Evolutionary conservation across 2,888 invertebrate genomes (phyloP).

Genomic region (Sinodicranocentrus sp.): DNA sequence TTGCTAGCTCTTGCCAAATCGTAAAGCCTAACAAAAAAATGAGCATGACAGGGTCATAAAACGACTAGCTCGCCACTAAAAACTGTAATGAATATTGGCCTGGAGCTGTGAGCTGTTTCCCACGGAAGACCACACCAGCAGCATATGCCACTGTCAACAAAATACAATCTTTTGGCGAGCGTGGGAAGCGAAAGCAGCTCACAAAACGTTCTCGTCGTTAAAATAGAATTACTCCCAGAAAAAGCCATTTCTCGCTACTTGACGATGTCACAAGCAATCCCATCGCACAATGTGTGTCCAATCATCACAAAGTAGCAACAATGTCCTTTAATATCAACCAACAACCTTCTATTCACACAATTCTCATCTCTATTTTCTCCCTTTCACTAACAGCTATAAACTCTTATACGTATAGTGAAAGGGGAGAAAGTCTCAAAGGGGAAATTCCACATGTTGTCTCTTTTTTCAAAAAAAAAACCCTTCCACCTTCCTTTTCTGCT

Average conservation of each 20-base stretch:
- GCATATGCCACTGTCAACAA: background rate
- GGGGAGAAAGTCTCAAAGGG: background rate
- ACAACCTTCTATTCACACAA: background rate
- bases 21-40: background rate
- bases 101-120: too few species aligned
- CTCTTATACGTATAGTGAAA: too few species aligned
- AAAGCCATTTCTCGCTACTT: background rate
- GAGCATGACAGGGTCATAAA: constrained; percentile 15
- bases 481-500: too few species aligned
- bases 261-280: background rate
- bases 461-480: too few species aligned
- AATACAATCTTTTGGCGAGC: background rate
- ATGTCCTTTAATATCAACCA: background rate
- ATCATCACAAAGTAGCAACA: constrained; percentile 11
- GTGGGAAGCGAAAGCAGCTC: too few species aligned
- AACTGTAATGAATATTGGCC: too few species aligned
- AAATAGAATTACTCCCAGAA: background rate
- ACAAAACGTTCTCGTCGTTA: too few species aligned
- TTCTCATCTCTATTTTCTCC: background rate
- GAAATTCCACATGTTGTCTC: background rate
- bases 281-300: background rate
- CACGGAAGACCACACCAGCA: too few species aligned
- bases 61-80: background rate
- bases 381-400: background rate
- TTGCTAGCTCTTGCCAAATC: too few species aligned